Percentiles rank a stretch among this genome's conserved stretches.
These are phyloP conservation scores for Ceratotherium simum DNA, from an alignment of 2,113 vertebrate genomes.

Conservation along the genomic window DNA sequence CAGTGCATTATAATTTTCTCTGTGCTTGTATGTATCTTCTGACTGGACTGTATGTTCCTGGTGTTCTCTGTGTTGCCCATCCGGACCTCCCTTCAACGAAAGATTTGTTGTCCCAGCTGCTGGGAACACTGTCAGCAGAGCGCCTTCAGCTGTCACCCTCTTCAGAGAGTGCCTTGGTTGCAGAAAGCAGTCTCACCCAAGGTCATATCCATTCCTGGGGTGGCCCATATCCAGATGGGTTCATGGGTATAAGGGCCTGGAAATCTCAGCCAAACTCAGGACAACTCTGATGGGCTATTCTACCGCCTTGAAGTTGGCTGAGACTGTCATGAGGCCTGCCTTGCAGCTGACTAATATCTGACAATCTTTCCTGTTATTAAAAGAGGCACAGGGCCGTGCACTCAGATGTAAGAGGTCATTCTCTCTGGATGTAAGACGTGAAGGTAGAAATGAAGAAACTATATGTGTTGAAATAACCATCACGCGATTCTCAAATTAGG, in stretches of 20 bases:
- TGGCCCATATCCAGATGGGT: background rate
- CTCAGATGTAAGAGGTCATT: background rate
- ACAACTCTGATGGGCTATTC: background rate
- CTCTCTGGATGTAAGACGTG: background rate
- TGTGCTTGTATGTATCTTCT: background rate
- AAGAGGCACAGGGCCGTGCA: background rate
- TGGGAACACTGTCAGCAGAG: background rate
- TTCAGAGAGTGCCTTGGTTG: background rate
- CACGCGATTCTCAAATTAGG: background rate
- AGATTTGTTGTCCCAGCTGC: background rate
- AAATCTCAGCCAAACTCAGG: background rate
- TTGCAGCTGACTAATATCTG: background rate
- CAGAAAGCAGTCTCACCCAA: background rate
- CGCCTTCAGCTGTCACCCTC: background rate
- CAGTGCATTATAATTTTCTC: too few species aligned
- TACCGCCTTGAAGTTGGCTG: background rate
- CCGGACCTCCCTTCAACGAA: background rate
- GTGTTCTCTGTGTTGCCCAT: background rate
- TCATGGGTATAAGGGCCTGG: background rate
- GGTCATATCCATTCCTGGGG: background rate
- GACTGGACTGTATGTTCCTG: background rate
- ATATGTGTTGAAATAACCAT: background rate
- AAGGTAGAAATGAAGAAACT: slow-evolving; percentile 40
- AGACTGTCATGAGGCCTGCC: background rate
- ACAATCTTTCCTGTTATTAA: background rate